Conservation (phyloP, 1,140 invertebrate genomes). For the Drosophila burlai region DNA sequence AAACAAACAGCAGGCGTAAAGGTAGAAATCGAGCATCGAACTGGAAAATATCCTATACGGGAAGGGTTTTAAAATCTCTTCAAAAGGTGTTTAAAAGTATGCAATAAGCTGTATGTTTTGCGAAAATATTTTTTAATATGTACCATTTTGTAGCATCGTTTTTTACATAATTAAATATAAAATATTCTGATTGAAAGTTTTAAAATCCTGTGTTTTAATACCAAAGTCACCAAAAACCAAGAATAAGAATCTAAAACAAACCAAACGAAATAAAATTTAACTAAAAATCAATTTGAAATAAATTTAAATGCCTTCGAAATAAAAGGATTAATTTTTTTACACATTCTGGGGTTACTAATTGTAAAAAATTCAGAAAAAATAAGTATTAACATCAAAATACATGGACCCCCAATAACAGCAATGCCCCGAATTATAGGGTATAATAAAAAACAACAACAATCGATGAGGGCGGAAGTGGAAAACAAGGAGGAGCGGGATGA, state of each 20-base stretch:
- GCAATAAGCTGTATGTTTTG: neutral
- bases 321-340: no score
- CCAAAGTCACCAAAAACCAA: neutral
- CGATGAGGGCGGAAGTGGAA: constrained; percentile 9
- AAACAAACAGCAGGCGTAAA: constrained; percentile 55
- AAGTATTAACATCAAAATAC: neutral
- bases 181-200: neutral
- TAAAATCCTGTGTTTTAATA: neutral
- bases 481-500: constrained; percentile 42
- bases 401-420: neutral
- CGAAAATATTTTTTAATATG: neutral
- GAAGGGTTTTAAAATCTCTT: neutral
- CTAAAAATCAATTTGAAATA: no score
- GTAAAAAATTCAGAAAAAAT: neutral
- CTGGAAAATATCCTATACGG: neutral
- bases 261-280: no score
- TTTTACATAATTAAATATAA: neutral
- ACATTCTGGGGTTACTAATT: neutral
- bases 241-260: no score
- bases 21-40: neutral
- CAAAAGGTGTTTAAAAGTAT: neutral
- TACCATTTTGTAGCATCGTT: neutral
- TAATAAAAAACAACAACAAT: constrained; percentile 18
- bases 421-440: constrained; percentile 21
- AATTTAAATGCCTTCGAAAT: neutral